phyloP scores from a whole-genome alignment of 2,797 vertebrate species.

The Muraenolepis orangiensis region DNA sequence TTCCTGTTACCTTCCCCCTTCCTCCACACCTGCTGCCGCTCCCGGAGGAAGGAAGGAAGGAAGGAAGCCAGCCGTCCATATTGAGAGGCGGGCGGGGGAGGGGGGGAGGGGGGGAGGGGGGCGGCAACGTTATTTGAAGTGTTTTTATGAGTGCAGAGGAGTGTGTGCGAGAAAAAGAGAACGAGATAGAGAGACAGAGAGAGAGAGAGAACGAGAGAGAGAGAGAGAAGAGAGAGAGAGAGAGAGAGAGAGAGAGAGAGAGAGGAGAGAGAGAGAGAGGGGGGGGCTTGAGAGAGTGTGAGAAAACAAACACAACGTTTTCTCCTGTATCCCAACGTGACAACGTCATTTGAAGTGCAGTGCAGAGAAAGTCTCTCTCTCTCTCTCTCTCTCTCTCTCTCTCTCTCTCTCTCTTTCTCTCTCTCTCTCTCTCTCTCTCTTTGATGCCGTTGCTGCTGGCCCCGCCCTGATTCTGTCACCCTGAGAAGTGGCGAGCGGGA shows the following conservation, averaged over 20 bases:
- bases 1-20: constrained; percentile 20
- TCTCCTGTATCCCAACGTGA: too few relatives aligned
- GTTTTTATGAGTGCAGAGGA: background rate
- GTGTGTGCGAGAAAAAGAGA: too few relatives aligned
- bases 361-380: too few relatives aligned
- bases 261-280: background rate
- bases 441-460: constrained; percentile 51
- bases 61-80: constrained; percentile 21
- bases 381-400: constrained; percentile 25
- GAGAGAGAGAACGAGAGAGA: too few relatives aligned
- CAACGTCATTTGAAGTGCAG: too few relatives aligned
- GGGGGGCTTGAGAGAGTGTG: background rate
- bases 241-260: background rate
- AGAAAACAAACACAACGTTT: too few relatives aligned
- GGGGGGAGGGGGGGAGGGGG: background rate
- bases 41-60: constrained; percentile 19
- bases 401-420: constrained; percentile 67
- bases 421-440: constrained; percentile 38
- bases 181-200: too few relatives aligned
- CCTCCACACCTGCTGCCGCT: constrained; percentile 33
- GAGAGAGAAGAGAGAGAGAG: constrained; percentile 7
- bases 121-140: background rate
- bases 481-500: too few relatives aligned
- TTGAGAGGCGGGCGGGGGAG: background rate
- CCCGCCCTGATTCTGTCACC: constrained; percentile 67